Evolutionary conservation across 2,113 vertebrate genomes (phyloP).

Genomic region (Protomyctophum bolini): DNA sequence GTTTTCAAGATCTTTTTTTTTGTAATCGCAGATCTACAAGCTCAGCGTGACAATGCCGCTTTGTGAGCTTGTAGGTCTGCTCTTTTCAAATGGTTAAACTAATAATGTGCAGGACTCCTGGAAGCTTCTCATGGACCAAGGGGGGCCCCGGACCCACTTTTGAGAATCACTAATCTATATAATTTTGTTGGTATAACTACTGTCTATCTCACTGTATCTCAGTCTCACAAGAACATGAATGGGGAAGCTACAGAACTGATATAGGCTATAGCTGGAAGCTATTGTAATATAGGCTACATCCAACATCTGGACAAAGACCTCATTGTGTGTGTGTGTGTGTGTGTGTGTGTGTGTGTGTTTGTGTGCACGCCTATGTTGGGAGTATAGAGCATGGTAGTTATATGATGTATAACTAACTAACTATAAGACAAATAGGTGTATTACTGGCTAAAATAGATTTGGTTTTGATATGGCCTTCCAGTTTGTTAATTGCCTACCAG

Average conservation of each 20-base stretch:
- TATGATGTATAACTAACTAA: too few relatives aligned
- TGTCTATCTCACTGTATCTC: background rate
- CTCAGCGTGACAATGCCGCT: too few relatives aligned
- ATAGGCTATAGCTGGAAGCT: background rate
- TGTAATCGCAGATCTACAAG: too few relatives aligned
- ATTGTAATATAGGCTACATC: background rate
- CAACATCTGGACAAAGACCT: background rate
- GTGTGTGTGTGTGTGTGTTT: background rate
- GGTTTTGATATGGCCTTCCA: background rate
- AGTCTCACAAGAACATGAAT: constrained; percentile 10
- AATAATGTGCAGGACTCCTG: too few relatives aligned
- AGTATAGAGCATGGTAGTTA: too few relatives aligned
- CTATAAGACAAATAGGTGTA: too few relatives aligned
- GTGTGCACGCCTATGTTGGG: background rate
- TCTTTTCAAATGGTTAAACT: too few relatives aligned
- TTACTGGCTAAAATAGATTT: too few relatives aligned
- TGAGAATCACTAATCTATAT: background rate
- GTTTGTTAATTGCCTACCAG: background rate
- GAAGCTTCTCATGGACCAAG: too few relatives aligned
- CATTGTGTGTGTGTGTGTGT: background rate
- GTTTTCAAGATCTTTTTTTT: too few relatives aligned
- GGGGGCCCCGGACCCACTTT: too few relatives aligned
- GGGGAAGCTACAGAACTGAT: background rate
- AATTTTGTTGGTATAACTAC: constrained; percentile 21
- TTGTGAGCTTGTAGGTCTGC: too few relatives aligned